phyloP scores from a whole-genome alignment of 2,888 invertebrate species.

The Nemotelus nigrinus region DNA sequence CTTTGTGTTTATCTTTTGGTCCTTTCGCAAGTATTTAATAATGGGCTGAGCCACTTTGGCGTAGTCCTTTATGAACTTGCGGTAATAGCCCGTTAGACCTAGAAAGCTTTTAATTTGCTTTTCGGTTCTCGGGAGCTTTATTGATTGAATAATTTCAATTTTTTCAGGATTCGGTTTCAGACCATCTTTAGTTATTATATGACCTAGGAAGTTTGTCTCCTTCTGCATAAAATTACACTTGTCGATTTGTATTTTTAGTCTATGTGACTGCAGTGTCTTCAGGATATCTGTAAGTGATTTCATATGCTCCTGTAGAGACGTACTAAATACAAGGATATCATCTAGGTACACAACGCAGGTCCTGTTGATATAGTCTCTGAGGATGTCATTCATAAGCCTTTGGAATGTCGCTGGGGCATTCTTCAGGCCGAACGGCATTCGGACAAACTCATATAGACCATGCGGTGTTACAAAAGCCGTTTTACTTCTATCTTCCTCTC shows the following conservation, averaged over 20 bases:
- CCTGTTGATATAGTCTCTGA: not conserved
- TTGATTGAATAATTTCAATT: not conserved
- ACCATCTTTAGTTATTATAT: not conserved
- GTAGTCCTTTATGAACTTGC: constrained; percentile 6
- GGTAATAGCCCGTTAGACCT: not conserved
- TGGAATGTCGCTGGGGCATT: constrained; percentile 3
- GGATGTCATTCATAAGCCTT: not conserved
- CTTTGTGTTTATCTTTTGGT: not conserved
- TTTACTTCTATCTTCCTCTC: not conserved
- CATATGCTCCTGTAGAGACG: not conserved
- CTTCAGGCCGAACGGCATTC: constrained; percentile 3
- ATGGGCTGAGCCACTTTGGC: not conserved
- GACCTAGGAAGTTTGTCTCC: not conserved
- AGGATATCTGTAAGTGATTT: not conserved
- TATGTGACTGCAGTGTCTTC: not conserved
- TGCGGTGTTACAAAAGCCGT: constrained; percentile 5
- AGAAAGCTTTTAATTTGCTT: constrained; percentile 15
- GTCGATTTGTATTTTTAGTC: not conserved
- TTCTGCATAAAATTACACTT: not conserved
- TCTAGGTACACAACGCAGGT: not conserved
- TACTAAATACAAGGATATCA: constrained; percentile 3
- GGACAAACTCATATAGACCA: not conserved
- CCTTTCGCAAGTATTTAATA: not conserved
- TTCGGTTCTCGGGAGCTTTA: not conserved
- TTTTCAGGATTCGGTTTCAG: not conserved